These are phyloP conservation scores for Raja brachyura DNA, from an alignment of 2,113 vertebrate genomes.

Conservation along the genomic window DNA sequence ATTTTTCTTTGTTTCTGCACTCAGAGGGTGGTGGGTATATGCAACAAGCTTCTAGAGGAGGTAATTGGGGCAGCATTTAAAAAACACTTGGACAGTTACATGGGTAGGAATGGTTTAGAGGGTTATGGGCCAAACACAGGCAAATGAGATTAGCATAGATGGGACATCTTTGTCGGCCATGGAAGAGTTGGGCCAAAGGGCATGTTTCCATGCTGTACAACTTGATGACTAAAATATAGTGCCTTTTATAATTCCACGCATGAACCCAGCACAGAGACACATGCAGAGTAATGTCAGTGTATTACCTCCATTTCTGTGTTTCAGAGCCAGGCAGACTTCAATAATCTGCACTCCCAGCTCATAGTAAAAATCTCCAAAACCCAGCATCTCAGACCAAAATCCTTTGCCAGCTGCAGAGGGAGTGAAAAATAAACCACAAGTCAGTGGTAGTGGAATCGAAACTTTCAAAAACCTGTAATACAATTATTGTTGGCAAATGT, in stretches of 20 bases:
- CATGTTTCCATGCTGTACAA: background rate
- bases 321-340: slow-evolving; percentile 89
- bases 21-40: too few relatives aligned
- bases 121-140: too few relatives aligned
- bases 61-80: too few relatives aligned
- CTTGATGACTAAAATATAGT: background rate
- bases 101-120: too few relatives aligned
- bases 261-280: background rate
- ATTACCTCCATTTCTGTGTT: slow-evolving; percentile 92
- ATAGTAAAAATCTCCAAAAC: slow-evolving; percentile 95
- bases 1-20: too few relatives aligned
- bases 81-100: too few relatives aligned
- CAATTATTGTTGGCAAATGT: background rate
- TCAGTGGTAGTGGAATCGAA: slow-evolving; percentile 23
- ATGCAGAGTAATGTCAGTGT: background rate
- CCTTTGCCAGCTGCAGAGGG: slow-evolving; percentile 80
- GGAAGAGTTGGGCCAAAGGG: too few relatives aligned
- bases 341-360: slow-evolving; percentile 93
- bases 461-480: background rate
- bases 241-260: background rate
- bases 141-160: too few relatives aligned
- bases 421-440: background rate
- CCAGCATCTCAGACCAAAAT: slow-evolving; percentile 97
- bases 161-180: too few relatives aligned
- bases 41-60: too few relatives aligned